A percentile compares a stretch with the other conserved stretches of the same genome.
Evolutionary conservation across 2,888 invertebrate species (phyloP).

Genomic region (Glaucopsyche alexis): DNA sequence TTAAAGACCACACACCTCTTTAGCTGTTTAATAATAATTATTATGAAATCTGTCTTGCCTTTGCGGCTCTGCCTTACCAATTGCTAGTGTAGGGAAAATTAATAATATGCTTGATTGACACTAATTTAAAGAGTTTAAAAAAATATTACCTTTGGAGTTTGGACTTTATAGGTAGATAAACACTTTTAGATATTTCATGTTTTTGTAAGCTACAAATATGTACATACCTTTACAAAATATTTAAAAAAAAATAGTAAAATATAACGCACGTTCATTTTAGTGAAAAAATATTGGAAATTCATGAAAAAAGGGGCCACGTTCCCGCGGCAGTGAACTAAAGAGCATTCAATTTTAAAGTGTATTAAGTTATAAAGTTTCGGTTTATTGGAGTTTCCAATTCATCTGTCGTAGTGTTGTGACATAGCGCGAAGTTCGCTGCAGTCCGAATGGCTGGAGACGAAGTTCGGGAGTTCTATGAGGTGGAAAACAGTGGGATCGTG

Average conservation of each 20-base stretch:
- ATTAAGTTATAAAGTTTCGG: conserved; percentile 19
- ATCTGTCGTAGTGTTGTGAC: conserved; percentile 17
- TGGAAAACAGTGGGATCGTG: conserved; percentile 14
- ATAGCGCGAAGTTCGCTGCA: neutral
- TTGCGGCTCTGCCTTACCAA: too few relatives aligned
- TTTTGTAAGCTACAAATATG: too few relatives aligned
- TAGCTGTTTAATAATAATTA: too few relatives aligned
- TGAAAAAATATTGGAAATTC: neutral
- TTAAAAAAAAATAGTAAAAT: neutral
- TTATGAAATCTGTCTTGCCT: too few relatives aligned
- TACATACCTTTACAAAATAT: too few relatives aligned
- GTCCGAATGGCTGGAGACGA: conserved; percentile 23
- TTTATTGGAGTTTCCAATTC: conserved; percentile 20
- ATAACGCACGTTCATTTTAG: neutral
- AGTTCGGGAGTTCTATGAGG: conserved; percentile 20
- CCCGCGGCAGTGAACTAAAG: conserved; percentile 5
- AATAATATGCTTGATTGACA: too few relatives aligned
- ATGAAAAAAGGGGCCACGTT: neutral
- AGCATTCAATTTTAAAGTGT: conserved; percentile 3
- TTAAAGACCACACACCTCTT: too few relatives aligned
- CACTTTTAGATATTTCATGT: too few relatives aligned
- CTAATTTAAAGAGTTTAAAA: too few relatives aligned
- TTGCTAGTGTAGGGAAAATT: too few relatives aligned
- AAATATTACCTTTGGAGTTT: too few relatives aligned
- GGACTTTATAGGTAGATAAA: too few relatives aligned